Base-by-base conservation (phyloP, 2,797 vertebrate species). In the Hirundo rustica region DNA sequence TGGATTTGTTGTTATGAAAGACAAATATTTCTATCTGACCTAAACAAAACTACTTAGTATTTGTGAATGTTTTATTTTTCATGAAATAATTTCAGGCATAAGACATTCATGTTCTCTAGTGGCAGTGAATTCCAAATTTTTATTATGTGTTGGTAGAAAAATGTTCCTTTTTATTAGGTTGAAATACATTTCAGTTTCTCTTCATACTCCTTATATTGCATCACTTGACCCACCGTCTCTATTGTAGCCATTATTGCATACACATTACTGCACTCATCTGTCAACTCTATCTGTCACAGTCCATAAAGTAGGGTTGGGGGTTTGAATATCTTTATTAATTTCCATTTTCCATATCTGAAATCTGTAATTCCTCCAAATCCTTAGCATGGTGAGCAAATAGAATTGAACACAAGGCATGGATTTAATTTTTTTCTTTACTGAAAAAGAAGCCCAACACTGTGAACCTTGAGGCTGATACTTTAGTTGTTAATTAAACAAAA, bases 111-210 rank as follows among this genome's bases (percentile, higher is more conserved):
- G 29, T 58, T 68, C 85, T 85, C 87, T 51, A 84, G 62, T 44
- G 72, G 44, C 70, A 91, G 32, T 38, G 45, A 92, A 88, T 68
- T 78, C 75, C 48, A 78, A 88, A 85, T 42, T 36, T 92, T 93
- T 78, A 96, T 88, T 92, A 96, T 55, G 58, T 75, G 82, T 66
- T 72, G 26, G 54, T 75, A 91, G 65, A 94, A 92, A 90, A 91
- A 71, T 65, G 92, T 48, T 88, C 27, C 14, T 75, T 94, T 93
- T 77, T 83, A 89, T 92, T 76, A 75, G 44, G 36, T 53, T 74
- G 38, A 88, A 88, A 85, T 70, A 18, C 17, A 85, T 66, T 88
- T 77, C 50, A 68, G 4, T 77, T 89, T 93, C 58, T 93, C 47
- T 58, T 90, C 86, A 75, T 91, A 74, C 23, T 89, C 72, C 42